Conservation (phyloP, 2,797 vertebrate genomes). For the Anguilla obscura region DNA sequence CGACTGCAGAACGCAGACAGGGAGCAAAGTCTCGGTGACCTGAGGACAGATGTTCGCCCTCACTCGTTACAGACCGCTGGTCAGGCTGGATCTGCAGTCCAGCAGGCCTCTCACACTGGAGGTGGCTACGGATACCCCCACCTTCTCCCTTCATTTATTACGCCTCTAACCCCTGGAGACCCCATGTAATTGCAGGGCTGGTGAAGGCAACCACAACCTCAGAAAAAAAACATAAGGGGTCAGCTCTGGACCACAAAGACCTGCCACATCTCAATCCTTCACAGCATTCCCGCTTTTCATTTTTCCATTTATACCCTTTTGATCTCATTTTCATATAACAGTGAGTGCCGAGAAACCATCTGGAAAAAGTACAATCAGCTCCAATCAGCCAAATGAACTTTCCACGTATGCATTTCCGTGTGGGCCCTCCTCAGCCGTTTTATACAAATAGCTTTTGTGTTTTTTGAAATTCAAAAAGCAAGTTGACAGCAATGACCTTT, state of each 20-base stretch:
- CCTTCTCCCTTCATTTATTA: not conserved
- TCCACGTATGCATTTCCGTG: not conserved
- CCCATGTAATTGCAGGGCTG: not conserved
- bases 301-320: not conserved
- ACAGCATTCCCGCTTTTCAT: not conserved
- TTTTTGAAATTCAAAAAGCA: not conserved
- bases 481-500: slow-evolving; percentile 1
- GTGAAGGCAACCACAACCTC: not conserved
- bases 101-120: not conserved
- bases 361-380: not conserved
- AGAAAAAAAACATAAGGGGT: not conserved
- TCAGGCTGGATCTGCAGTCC: not conserved
- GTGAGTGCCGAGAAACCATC: not conserved
- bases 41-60: not conserved
- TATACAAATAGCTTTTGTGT: not conserved
- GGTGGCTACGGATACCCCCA: not conserved
- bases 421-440: not conserved
- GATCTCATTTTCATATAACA: not conserved
- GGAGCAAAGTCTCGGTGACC: not conserved
- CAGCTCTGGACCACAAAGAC: not conserved
- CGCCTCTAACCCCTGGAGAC: not conserved
- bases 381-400: not conserved
- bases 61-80: not conserved
- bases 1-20: not conserved
- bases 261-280: not conserved